phyloP scores from a whole-genome alignment of 2,113 vertebrate genomes.

The Pleuronectes platessa region DNA sequence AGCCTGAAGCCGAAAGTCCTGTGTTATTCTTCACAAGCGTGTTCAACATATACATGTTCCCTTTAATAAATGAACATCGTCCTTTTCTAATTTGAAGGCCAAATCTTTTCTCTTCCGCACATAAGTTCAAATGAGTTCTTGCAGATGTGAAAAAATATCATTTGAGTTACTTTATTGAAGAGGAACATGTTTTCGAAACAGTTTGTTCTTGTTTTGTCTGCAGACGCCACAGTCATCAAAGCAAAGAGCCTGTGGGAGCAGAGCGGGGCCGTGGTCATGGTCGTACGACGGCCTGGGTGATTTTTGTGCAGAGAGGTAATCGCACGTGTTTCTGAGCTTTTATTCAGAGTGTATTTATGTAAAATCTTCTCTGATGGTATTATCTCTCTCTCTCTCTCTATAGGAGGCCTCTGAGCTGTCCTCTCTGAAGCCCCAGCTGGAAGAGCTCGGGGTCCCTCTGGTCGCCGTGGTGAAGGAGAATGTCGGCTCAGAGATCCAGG shows the following conservation, averaged over 20 bases:
- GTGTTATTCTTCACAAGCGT: slow-evolving; percentile 1
- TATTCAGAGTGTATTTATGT: not conserved
- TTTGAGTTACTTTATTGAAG: not conserved
- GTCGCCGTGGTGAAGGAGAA: slow-evolving; percentile 95
- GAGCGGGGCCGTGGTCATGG: slow-evolving; percentile 94
- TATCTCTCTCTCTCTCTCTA: not conserved
- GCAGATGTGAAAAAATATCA: too few species aligned
- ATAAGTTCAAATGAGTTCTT: not conserved
- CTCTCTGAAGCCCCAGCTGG: slow-evolving; percentile 91
- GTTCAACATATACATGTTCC: not conserved
- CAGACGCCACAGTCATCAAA: slow-evolving; percentile 87
- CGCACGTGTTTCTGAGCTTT: not conserved
- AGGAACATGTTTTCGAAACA: slow-evolving; percentile 1
- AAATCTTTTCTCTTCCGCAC: not conserved
- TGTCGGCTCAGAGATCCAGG: slow-evolving; percentile 88
- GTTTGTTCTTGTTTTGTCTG: slow-evolving; percentile 37
- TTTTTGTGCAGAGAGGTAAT: slow-evolving; percentile 98
- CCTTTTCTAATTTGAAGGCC: not conserved
- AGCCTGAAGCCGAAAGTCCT: not conserved
- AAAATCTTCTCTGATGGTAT: not conserved
- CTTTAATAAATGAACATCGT: not conserved
- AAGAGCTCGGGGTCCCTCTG: slow-evolving; percentile 90
- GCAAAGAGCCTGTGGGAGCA: slow-evolving; percentile 89
- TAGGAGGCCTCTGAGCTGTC: slow-evolving; percentile 96
- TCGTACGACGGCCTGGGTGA: slow-evolving; percentile 95